Evolutionary conservation across 2,888 invertebrate genomes (phyloP), one percentile per base, ranked within the genome.

Genomic region (Drosophila pseudotalamancana): DNA sequence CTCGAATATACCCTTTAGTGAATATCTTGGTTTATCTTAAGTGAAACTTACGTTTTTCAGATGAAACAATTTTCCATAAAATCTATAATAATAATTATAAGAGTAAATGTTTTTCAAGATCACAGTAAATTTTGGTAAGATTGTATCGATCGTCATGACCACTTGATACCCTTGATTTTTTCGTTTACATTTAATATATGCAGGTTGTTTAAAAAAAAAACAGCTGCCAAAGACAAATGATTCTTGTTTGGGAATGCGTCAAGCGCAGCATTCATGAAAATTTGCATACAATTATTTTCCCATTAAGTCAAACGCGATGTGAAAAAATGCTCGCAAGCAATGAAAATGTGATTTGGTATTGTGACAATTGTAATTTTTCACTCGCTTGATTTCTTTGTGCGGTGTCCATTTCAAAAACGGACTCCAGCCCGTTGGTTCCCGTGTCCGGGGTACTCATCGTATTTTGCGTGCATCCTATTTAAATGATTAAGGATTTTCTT

Each of bases 311-410:
- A 81, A 84, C 62, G 72, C 74, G 45, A 66, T 66, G 78, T 80
- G 78, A 77, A 81, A 77, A 81, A 73, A 65, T 56, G 69, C 57
- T 42, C 49, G 61, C 59, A 40, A 65, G 65, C 72, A 76, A 84
- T 84, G 76, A 82, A 85, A 87, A 68, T 76, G 72, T 73, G 86
- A 86, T 87, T 86, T 88, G 86, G 69, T 80, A 77, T 71, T 76
- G 86, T 80, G 85, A 86, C 88, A 83, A 88, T 85, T 73, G 83
- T 85, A 76, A 87, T 86, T 86, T 88, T 80, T 86, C 86, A 86
- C 74, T 88, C 69, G 81, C 84, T 86, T 88, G 80, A 72, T 69
- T 88, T 77, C 56, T 37, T 60, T 60, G 51, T 56, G 39, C 46
- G 37, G 21, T 61, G 31, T 59, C 56, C 77, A 66, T 48, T 50